phyloP scores from a whole-genome alignment of 2,797 vertebrate genomes.

The Clarias laeviceps region DNA sequence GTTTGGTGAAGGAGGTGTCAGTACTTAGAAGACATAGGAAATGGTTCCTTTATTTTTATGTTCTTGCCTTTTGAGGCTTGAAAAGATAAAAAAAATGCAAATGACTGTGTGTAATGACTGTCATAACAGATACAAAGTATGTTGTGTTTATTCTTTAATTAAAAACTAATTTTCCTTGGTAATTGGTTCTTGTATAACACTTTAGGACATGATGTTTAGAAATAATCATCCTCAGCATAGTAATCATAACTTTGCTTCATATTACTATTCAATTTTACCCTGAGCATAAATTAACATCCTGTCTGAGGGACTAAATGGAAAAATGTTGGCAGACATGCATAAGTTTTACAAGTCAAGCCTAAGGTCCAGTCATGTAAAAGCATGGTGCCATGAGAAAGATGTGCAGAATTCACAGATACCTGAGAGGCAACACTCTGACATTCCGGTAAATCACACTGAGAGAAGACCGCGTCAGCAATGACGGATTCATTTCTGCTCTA shows the following conservation, averaged over 20 bases:
- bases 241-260: not conserved
- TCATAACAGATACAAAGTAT: not conserved
- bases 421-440: not conserved
- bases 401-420: conserved; percentile 40
- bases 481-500: not conserved
- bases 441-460: not conserved
- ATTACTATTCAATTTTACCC: not conserved
- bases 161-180: not conserved
- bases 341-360: conserved; percentile 35
- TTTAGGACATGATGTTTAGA: not conserved
- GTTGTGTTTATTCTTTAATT: not conserved
- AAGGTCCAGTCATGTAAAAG: conserved; percentile 19
- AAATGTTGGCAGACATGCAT: conserved; percentile 10
- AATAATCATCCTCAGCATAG: not conserved
- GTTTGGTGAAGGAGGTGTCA: not conserved
- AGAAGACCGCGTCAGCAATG: not conserved
- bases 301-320: not conserved
- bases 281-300: not conserved
- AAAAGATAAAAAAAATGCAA: not conserved
- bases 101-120: not conserved
- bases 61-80: not conserved
- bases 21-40: not conserved
- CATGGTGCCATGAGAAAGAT: conserved; percentile 2
- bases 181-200: not conserved
- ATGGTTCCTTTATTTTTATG: not conserved